Base-by-base conservation (phyloP, 2,888 invertebrate species). In the Hermaeophaga mercurialis region DNA sequence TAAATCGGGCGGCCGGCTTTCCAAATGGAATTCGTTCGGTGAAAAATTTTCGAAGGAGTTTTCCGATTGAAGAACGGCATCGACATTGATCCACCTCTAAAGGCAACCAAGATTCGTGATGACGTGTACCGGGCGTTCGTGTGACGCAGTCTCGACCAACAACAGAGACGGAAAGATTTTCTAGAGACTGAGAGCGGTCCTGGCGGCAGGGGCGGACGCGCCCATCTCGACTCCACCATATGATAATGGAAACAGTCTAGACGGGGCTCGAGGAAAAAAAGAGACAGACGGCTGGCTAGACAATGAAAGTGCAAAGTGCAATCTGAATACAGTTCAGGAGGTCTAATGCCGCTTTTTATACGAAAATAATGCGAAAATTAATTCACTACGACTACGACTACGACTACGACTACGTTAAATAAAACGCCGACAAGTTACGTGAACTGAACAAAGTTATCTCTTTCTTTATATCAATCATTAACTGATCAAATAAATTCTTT, bases 201-300 rank as follows among this genome's bases (percentile, higher is more conserved):
- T 15, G 24, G 43, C 12, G 14, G 43, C 43, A 43, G 43, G 15
- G 24, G 24, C 22, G 43, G 43, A 43, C 43, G 22, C 24, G 43
- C 43, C 43, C 43, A 11, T 26, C 43, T 7, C 17, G 36, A 36
- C 15, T 14, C 36, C 14, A 43, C 24, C 43, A 43, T 43, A 43
- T 43, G 43, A 43, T 43, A 43, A 43, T 43, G 43, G 43, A 43
- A 43, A 43, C 43, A 43, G 43, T 43, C 43, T 43, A 43, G 43
- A 43, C 43, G 43, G 43, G 43, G 43, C 24, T 24, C 24, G 26
- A 17, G 7, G 24, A 15, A 43, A 43, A 43, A 43, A 43, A 43
- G n/a, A n/a, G n/a, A 43, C 24, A 43, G 43, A 43, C 43, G 26
- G 43, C 24, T 26, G 43, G 43, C 43, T 43, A 43, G 43, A 43